Conservation (phyloP, 2,113 vertebrate genomes). For the Pluvialis apricaria region DNA sequence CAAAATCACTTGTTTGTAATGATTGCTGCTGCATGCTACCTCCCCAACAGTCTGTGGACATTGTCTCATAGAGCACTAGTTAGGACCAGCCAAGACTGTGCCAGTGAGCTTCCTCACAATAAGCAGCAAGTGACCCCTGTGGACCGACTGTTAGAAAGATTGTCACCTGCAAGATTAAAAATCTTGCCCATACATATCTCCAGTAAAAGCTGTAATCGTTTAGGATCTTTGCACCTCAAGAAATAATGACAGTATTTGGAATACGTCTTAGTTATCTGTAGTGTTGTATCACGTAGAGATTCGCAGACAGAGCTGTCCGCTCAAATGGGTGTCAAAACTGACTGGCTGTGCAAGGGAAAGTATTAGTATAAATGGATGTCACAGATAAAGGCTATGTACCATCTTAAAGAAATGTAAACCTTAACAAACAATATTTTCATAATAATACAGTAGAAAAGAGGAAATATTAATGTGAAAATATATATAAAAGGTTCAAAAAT, state of each 20-base stretch:
- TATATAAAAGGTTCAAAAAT: neutral
- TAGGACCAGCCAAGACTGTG: neutral
- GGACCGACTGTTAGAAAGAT: neutral
- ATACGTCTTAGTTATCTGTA: neutral
- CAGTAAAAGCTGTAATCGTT: neutral
- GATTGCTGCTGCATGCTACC: neutral
- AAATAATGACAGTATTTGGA: neutral
- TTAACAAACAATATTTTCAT: neutral
- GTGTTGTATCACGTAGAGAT: neutral
- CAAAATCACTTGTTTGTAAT: neutral
- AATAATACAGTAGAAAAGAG: neutral
- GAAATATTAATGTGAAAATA: neutral
- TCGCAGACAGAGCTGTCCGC: neutral
- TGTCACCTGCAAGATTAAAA: neutral
- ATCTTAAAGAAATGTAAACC: neutral
- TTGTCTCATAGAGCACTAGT: fast-evolving
- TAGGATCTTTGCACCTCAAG: neutral
- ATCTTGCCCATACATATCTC: neutral
- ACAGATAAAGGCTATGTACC: neutral
- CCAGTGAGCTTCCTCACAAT: neutral
- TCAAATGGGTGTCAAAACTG: neutral
- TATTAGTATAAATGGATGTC: neutral
- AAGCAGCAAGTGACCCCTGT: neutral
- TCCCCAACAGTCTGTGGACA: neutral
- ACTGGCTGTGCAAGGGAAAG: neutral